Conservation (phyloP, 2,113 vertebrate genomes). For the Strix aluco region DNA sequence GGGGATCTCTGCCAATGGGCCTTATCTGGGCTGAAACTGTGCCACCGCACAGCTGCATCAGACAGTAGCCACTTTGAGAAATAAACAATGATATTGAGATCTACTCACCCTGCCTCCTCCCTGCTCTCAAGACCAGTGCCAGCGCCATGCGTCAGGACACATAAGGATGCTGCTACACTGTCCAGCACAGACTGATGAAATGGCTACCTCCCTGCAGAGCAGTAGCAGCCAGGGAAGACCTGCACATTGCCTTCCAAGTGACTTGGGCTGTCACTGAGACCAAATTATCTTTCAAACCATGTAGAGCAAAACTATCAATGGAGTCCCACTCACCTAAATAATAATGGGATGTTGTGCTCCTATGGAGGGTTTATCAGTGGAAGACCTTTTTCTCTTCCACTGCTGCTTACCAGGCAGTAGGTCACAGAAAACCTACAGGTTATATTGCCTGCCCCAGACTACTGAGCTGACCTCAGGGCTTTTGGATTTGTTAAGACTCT, state of each 20-base stretch:
- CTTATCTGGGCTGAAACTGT: not conserved
- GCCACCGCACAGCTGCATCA: slow-evolving; percentile 29
- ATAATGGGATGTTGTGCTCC: not conserved
- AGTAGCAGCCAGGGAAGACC: not conserved
- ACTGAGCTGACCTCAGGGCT: not conserved
- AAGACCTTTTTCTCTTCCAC: not conserved
- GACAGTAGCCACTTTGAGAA: slow-evolving; percentile 55
- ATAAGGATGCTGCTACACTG: not conserved
- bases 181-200: fast-evolving
- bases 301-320: not conserved
- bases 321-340: not conserved
- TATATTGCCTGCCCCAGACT: not conserved
- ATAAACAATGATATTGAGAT: slow-evolving; percentile 28
- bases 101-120: not conserved
- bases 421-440: not conserved
- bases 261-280: not conserved
- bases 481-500: not conserved
- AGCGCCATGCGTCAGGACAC: not conserved
- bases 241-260: not conserved
- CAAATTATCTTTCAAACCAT: not conserved
- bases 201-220: not conserved
- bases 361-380: not conserved
- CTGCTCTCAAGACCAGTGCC: not conserved
- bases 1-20: not conserved
- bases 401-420: not conserved